Conservation (phyloP, 2,888 invertebrate species). For the Acrobasis consociella region DNA sequence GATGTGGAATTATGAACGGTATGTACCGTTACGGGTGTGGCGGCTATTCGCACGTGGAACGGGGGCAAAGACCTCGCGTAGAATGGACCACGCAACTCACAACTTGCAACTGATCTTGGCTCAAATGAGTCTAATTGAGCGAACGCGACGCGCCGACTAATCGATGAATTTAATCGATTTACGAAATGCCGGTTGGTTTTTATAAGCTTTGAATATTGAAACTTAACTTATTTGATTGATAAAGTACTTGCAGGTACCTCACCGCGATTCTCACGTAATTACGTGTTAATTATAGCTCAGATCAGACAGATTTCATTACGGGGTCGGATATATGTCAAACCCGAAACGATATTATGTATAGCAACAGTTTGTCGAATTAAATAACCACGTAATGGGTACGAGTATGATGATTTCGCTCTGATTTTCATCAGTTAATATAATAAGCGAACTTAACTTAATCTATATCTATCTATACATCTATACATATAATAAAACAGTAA, state of each 20-base stretch:
- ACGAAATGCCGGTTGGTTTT: slow-evolving; percentile 1
- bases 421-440: no score
- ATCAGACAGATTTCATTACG: no score
- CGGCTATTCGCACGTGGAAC: slow-evolving; percentile 60
- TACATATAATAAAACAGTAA: no score
- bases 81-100: slow-evolving; percentile 43
- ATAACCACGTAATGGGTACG: no score
- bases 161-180: slow-evolving; percentile 15
- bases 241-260: neutral
- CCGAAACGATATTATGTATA: no score
- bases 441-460: no score
- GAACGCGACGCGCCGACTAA: slow-evolving; percentile 16
- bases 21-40: slow-evolving; percentile 66
- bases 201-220: neutral
- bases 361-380: no score
- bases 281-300: no score
- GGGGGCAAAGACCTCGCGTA: slow-evolving; percentile 58
- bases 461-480: no score
- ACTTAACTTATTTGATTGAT: neutral
- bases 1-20: slow-evolving; percentile 50
- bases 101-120: slow-evolving; percentile 15
- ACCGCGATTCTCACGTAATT: no score
- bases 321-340: no score
- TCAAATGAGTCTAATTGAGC: slow-evolving; percentile 21
- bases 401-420: no score